Percentiles rank a stretch among this genome's conserved stretches.
Conservation (phyloP, 1,140 invertebrate genomes). For the Zaprionus davidi region DNA sequence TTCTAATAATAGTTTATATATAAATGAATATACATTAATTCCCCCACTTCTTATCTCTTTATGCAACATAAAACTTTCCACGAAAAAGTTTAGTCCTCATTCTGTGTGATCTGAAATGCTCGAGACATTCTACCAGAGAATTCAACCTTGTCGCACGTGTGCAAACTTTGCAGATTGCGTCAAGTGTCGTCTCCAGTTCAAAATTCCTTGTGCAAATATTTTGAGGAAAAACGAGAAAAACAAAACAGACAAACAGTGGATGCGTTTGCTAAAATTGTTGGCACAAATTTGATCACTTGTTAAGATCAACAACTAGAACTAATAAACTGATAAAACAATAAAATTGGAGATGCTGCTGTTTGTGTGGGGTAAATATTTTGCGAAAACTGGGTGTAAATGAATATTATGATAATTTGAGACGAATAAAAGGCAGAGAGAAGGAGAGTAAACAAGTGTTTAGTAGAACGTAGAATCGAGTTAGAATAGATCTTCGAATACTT, state of each 20-base stretch:
- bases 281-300: constrained; percentile 29
- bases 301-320: constrained; percentile 35
- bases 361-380: constrained; percentile 29
- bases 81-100: background rate
- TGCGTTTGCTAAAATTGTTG: constrained; percentile 3
- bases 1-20: background rate
- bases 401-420: background rate
- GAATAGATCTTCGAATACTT: background rate
- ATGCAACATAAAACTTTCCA: background rate
- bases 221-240: constrained; percentile 42
- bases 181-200: constrained; percentile 55
- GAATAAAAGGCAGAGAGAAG: background rate
- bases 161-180: constrained; percentile 73
- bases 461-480: background rate
- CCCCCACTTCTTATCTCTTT: background rate
- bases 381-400: background rate
- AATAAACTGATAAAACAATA: constrained; percentile 14
- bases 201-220: constrained; percentile 58
- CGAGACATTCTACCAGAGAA: constrained; percentile 12
- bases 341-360: constrained; percentile 9
- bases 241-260: constrained; percentile 3
- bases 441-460: background rate
- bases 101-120: background rate
- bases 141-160: constrained; percentile 70
- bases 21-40: background rate